Evolutionary conservation across 2,888 invertebrate species (phyloP), one percentile per base, ranked within the genome.

Genomic region (Notodonta ziczac): DNA sequence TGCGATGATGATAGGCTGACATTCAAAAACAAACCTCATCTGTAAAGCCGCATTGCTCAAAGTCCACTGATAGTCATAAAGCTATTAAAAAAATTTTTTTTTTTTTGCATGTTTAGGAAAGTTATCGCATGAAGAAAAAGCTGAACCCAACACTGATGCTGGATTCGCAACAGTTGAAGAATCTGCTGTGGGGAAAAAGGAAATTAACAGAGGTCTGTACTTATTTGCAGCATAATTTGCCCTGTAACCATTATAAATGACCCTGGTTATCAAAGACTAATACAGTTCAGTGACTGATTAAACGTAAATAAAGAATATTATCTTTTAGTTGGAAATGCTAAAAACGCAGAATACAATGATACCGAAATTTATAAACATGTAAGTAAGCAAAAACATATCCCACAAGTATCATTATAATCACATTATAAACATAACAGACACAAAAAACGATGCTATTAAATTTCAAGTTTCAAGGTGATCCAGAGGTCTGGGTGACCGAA

Each of bases 151-250:
- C 24, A 73, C 65, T 13, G 77, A 82, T 58, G 83, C 86, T 59
- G 89, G 89, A 0, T 89, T 89, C 58, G 88, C 90, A 10, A 87
- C 88, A 0, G 89, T 89, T 3, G 87, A 89, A 72, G 90, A 91
- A 72, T 89, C 88, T 4, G 53, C 67, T 5, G 73, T 88, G 24
- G 88, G 87, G 13, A 86, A 80, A 50, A 81, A 77, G 44, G 63
- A 72, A 58, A 70, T 73, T 10, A 74, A 75, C 14, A 76, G 76
- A 78, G 78, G 81, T 81, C 60, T 66, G 54, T 46, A 10, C 16
- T 52, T 51, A 6, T 24, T 24, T 42, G 9, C 10, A 42, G 42
- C 9, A 42, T 35, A 35, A 35, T 35, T 35, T 6, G 6, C 35
- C 4, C 7, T 35, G 6, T 35, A 35, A 7, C 5, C 35, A 35